A percentile compares a stretch with the other conserved stretches of the same genome.
phyloP scores from a whole-genome alignment of 2,888 invertebrate genomes.

The Eupithecia subfuscata region DNA sequence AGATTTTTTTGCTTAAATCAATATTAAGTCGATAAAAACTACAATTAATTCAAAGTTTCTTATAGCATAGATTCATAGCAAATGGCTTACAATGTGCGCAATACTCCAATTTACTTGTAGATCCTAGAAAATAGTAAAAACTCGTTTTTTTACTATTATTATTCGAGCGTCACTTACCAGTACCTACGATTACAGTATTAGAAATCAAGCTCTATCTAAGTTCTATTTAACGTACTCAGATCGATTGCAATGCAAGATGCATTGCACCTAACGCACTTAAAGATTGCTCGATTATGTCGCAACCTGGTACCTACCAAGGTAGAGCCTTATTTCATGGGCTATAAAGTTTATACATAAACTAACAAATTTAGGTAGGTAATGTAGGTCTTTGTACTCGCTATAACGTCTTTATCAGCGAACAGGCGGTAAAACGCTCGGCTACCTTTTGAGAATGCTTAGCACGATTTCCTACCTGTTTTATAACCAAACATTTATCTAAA shows the following conservation, averaged over 20 bases:
- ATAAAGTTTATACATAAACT: slow-evolving; percentile 6
- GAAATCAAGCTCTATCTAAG: neutral
- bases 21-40: no score
- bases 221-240: neutral
- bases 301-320: neutral
- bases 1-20: no score
- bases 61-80: no score
- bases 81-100: no score
- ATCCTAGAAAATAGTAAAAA: no score
- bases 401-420: slow-evolving; percentile 1
- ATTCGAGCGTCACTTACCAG: no score
- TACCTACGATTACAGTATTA: no score
- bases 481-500: neutral
- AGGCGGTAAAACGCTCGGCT: slow-evolving; percentile 1
- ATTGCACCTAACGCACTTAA: neutral
- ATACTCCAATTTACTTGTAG: no score
- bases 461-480: neutral
- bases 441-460: neutral
- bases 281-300: neutral
- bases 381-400: slow-evolving; percentile 2
- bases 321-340: slow-evolving; percentile 1
- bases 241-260: neutral
- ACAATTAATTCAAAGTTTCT: no score
- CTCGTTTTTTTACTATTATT: no score
- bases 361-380: slow-evolving; percentile 8